These are phyloP conservation scores for Falco punctatus DNA, from an alignment of 2,113 vertebrate species.

Conservation along the genomic window DNA sequence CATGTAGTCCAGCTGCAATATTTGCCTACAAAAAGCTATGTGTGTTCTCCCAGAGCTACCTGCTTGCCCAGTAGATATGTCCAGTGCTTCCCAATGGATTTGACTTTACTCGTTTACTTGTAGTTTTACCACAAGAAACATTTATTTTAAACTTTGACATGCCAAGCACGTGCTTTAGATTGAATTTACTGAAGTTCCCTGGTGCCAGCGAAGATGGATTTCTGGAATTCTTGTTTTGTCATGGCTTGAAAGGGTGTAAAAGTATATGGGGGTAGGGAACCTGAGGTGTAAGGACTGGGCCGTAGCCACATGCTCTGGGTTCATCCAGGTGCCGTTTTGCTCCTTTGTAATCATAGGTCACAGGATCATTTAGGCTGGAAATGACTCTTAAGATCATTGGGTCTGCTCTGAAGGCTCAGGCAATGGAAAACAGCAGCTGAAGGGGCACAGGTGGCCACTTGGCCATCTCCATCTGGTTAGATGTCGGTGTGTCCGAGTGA, in stretches of 20 bases:
- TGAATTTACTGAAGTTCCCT: neutral
- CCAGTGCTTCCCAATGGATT: neutral
- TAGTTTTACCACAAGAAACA: neutral
- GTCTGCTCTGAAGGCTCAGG: neutral
- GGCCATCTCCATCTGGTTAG: neutral
- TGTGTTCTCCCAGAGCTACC: neutral
- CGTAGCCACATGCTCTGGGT: neutral
- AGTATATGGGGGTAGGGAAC: neutral
- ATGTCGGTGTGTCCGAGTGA: neutral
- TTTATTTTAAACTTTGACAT: neutral
- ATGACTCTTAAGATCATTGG: neutral
- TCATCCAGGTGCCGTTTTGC: neutral
- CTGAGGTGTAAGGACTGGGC: neutral
- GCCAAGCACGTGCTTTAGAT: neutral
- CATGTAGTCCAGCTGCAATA: neutral
- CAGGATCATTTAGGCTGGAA: neutral
- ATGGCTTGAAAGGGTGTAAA: neutral
- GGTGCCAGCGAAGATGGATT: neutral
- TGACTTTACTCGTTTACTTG: neutral
- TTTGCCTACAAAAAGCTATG: neutral
- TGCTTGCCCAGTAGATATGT: neutral
- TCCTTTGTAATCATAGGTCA: neutral
- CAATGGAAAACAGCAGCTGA: neutral
- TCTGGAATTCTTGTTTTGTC: neutral
- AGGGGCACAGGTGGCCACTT: neutral